phyloP scores from a whole-genome alignment of 2,113 vertebrate species.

The Oplegnathus fasciatus region DNA sequence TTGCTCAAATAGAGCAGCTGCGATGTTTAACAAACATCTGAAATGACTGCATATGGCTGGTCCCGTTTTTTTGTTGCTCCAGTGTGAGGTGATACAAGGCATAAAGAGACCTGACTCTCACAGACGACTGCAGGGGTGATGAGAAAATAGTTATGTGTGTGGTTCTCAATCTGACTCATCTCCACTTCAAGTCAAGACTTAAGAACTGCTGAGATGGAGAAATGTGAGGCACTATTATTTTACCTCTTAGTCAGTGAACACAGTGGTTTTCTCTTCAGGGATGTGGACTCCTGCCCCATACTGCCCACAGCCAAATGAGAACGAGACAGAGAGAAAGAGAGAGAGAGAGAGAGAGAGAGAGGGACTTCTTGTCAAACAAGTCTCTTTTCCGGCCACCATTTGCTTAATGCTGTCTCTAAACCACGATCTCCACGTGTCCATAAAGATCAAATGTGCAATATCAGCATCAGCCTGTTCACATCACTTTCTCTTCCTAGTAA shows the following conservation, averaged over 20 bases:
- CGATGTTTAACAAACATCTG: constrained; percentile 66
- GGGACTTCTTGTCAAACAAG: constrained; percentile 36
- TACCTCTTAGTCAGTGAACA: constrained; percentile 63
- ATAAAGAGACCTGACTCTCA: constrained; percentile 50
- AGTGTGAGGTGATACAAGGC: constrained; percentile 55
- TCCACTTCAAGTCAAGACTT: constrained; percentile 62
- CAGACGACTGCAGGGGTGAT: constrained; percentile 63
- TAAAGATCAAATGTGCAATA: constrained; percentile 48
- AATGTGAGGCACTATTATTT: constrained; percentile 61
- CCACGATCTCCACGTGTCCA: constrained; percentile 33
- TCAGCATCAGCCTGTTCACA: constrained; percentile 26
- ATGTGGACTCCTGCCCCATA: constrained; percentile 47
- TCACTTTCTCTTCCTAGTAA: neutral
- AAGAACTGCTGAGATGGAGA: constrained; percentile 68
- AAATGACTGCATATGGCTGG: constrained; percentile 66
- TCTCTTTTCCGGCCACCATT: constrained; percentile 47
- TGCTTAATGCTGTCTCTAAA: constrained; percentile 46
- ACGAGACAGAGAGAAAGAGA: constrained; percentile 14
- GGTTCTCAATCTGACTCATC: constrained; percentile 78
- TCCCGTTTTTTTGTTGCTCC: constrained; percentile 57
- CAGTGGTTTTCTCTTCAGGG: constrained; percentile 57
- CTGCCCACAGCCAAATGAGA: constrained; percentile 40
- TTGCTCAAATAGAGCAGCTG: constrained; percentile 74
- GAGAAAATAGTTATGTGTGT: constrained; percentile 71
- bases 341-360: neutral